A percentile compares a stretch with the other conserved stretches of the same genome.
Evolutionary conservation across 2,888 invertebrate species (phyloP).

Genomic region (Euclidia mi): DNA sequence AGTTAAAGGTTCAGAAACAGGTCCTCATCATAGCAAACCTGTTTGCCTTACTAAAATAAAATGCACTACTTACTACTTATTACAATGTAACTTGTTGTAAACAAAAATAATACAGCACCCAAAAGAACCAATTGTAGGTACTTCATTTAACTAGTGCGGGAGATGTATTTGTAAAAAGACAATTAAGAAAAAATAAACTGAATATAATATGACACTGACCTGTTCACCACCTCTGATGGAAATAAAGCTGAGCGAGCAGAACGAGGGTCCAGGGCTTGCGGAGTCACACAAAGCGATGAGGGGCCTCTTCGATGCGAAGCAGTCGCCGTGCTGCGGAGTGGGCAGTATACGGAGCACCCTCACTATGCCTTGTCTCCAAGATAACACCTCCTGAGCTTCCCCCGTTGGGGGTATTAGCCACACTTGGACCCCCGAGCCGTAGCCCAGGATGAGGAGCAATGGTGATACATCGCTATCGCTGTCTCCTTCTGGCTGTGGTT

Average conservation of each 20-base stretch:
- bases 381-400: constrained; percentile 98
- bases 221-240: constrained; percentile 96
- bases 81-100: no score
- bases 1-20: no score
- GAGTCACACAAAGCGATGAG: constrained; percentile 97
- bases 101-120: no score
- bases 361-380: constrained; percentile 98
- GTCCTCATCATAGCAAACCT: no score
- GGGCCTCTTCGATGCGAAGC: constrained; percentile 95
- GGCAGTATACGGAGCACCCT: constrained; percentile 95
- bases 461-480: constrained; percentile 94
- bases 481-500: constrained; percentile 92
- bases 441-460: constrained; percentile 94
- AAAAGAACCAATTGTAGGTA: no score
- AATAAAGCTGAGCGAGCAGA: constrained; percentile 95
- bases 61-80: no score
- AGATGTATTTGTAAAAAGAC: no score
- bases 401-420: constrained; percentile 97
- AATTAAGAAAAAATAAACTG: no score
- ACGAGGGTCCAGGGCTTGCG: constrained; percentile 93
- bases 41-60: no score
- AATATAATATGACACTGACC: constrained; percentile 74
- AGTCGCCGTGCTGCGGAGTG: constrained; percentile 93
- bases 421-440: constrained; percentile 91
- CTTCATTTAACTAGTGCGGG: no score